Conservation (phyloP, 2,888 invertebrate species). For the Eudasyphora cyanicolor region DNA sequence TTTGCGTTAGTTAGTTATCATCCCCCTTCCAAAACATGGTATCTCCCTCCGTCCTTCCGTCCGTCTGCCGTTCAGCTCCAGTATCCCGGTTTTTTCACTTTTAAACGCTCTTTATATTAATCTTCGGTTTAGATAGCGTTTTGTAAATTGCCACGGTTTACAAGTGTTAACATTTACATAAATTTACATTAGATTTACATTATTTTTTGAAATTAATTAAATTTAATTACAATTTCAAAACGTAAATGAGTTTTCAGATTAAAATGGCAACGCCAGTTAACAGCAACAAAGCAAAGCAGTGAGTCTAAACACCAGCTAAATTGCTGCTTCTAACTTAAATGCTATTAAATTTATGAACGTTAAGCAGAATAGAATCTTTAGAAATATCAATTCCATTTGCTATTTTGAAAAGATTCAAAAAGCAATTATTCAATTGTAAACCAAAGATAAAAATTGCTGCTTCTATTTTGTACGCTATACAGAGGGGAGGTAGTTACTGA, state of each 20-base stretch:
- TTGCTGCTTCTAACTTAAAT: too few relatives aligned
- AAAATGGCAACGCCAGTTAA: background rate
- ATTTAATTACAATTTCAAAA: slow-evolving; percentile 52
- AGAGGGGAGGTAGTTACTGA: too few relatives aligned
- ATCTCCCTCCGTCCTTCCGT: background rate
- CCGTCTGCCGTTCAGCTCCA: background rate
- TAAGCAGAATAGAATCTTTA: too few relatives aligned
- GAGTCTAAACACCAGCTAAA: background rate
- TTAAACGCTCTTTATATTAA: background rate
- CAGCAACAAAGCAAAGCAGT: too few relatives aligned
- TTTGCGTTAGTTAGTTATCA: background rate
- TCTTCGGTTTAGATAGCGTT: slow-evolving; percentile 12
- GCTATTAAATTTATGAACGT: background rate
- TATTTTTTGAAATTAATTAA: slow-evolving; percentile 61
- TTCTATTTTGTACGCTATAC: too few relatives aligned
- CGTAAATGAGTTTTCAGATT: background rate
- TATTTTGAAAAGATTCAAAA: background rate
- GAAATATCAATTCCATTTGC: background rate
- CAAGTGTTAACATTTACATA: slow-evolving; percentile 63
- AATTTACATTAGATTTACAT: slow-evolving; percentile 59
- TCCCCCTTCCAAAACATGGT: background rate
- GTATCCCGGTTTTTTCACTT: background rate
- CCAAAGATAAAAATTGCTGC: too few relatives aligned
- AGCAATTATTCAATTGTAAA: too few relatives aligned
- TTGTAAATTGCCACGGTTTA: slow-evolving; percentile 46